phyloP scores from a whole-genome alignment of 1,140 invertebrate genomes.

The Ditylenchus dipsaci region DNA sequence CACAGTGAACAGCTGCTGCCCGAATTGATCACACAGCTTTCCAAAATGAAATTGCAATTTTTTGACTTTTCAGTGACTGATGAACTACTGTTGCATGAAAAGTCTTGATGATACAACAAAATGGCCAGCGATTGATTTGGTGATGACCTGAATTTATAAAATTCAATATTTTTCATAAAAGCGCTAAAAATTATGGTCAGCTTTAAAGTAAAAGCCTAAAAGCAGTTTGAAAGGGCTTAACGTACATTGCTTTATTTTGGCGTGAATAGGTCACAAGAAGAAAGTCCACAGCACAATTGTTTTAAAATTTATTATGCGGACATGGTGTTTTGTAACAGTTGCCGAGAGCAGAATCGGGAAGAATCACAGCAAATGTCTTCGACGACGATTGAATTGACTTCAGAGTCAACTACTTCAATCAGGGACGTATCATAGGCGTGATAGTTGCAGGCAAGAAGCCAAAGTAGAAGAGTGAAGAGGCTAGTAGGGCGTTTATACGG shows the following conservation, averaged over 20 bases:
- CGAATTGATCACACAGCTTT: constrained; percentile 22
- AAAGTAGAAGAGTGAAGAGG: constrained; percentile 45
- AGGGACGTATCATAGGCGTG: constrained; percentile 43
- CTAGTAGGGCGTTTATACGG: constrained; percentile 35
- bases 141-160: neutral
- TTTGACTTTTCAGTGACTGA: constrained; percentile 4
- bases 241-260: constrained; percentile 23
- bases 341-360: constrained; percentile 27
- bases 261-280: constrained; percentile 9
- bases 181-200: no score
- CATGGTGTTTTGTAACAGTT: constrained; percentile 31
- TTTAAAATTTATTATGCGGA: constrained; percentile 41
- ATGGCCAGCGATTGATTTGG: neutral
- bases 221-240: neutral
- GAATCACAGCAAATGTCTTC: neutral
- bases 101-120: neutral
- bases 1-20: constrained; percentile 11
- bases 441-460: constrained; percentile 28
- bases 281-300: constrained; percentile 31
- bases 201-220: constrained; percentile 2
- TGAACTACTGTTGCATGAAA: neutral
- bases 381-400: neutral
- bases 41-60: constrained; percentile 35
- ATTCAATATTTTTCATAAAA: neutral
- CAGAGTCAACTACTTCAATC: constrained; percentile 17